These are phyloP conservation scores for Eulemur coronatus DNA, from an alignment of 2,797 vertebrate species.

Conservation along the genomic window DNA sequence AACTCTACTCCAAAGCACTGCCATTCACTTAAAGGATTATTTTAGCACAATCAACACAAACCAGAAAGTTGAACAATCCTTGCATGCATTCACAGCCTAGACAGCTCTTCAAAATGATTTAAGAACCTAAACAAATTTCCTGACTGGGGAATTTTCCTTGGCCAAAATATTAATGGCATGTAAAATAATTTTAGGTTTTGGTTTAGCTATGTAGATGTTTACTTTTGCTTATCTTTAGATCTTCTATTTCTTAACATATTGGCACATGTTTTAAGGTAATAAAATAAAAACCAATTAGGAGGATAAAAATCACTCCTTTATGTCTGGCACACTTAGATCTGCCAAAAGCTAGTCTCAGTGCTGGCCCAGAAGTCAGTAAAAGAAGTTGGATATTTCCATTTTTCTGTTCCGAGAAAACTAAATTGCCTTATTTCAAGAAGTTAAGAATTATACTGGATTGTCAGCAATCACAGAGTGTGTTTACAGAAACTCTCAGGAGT, in stretches of 20 bases:
- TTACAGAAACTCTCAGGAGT: not conserved
- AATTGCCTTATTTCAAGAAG: not conserved
- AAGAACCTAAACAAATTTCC: not conserved
- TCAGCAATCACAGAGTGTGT: not conserved
- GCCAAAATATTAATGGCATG: not conserved
- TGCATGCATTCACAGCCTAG: not conserved
- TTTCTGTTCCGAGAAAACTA: not conserved
- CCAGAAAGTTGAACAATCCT: not conserved
- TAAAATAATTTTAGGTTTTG: not conserved
- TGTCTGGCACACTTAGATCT: not conserved
- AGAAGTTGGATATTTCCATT: not conserved
- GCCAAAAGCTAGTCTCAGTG: not conserved
- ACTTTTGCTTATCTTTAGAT: not conserved
- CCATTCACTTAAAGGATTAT: not conserved
- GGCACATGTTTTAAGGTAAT: not conserved
- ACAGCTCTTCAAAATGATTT: not conserved
- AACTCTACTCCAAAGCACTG: not conserved
- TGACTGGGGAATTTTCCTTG: not conserved
- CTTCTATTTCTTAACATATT: not conserved
- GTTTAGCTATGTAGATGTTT: not conserved
- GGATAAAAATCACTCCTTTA: not conserved
- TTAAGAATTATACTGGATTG: not conserved
- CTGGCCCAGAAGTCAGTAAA: not conserved
- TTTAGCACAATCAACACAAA: not conserved
- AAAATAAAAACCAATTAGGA: not conserved